phyloP scores from a whole-genome alignment of 1,140 invertebrate species.

The Armadillidium nasatum region DNA sequence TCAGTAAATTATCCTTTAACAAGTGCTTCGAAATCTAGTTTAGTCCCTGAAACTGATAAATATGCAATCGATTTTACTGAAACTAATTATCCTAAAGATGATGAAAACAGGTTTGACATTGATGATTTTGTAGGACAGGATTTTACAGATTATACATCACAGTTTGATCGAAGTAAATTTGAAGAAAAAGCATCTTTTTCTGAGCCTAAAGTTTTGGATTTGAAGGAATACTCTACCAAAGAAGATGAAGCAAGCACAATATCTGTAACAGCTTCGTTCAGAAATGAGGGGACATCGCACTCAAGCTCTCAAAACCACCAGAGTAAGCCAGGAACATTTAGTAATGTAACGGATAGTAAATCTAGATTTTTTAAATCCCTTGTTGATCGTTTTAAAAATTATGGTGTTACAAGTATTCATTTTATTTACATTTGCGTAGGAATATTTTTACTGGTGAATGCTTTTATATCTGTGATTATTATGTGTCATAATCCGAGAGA shows the following conservation, averaged over 20 bases:
- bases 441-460: slow-evolving; percentile 50
- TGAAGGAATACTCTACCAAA: slow-evolving; percentile 19
- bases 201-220: slow-evolving; percentile 23
- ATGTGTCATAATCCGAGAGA: slow-evolving; percentile 50
- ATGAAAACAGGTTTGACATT: not conserved
- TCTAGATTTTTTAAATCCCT: slow-evolving; percentile 16
- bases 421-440: slow-evolving; percentile 53
- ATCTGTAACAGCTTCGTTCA: not conserved
- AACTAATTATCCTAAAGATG: not conserved
- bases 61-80: too few species aligned
- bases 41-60: too few species aligned
- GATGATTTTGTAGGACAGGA: not conserved
- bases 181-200: not conserved
- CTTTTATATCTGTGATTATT: slow-evolving; percentile 51
- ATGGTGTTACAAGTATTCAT: slow-evolving; percentile 52
- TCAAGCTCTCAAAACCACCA: not conserved
- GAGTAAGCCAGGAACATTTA: slow-evolving; percentile 45
- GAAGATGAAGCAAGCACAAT: not conserved
- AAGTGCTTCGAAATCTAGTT: too few species aligned
- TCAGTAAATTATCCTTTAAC: too few species aligned
- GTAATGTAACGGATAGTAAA: slow-evolving; percentile 44
- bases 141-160: not conserved
- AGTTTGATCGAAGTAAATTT: not conserved
- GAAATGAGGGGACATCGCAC: not conserved
- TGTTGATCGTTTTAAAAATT: slow-evolving; percentile 45